Evolutionary conservation across 2,888 invertebrate genomes (phyloP).

Genomic region (Orchestes rusci): DNA sequence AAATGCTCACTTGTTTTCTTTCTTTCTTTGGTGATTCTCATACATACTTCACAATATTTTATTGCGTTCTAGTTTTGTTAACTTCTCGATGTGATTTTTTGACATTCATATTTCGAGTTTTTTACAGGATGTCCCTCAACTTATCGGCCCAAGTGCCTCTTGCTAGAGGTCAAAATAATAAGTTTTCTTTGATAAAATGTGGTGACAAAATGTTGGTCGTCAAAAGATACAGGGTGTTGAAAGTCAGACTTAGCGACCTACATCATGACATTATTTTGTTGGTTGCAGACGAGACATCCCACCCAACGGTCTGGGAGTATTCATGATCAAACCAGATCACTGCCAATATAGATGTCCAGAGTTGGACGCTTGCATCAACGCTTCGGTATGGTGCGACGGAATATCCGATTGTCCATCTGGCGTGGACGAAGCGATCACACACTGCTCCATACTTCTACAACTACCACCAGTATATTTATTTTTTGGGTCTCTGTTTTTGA

Average conservation of each 20-base stretch:
- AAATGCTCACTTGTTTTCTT: too few relatives aligned
- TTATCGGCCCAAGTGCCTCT: too few relatives aligned
- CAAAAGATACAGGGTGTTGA: too few relatives aligned
- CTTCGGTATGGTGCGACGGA: slow-evolving; percentile 76
- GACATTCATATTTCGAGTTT: too few relatives aligned
- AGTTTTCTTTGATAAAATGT: too few relatives aligned
- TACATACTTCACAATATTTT: too few relatives aligned
- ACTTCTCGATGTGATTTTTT: too few relatives aligned
- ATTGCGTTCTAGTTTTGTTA: too few relatives aligned
- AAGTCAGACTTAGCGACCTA: neutral
- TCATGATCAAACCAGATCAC: slow-evolving; percentile 54
- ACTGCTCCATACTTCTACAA: slow-evolving; percentile 71
- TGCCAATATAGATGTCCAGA: slow-evolving; percentile 72
- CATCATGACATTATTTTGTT: neutral
- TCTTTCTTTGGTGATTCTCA: too few relatives aligned
- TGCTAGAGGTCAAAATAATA: too few relatives aligned
- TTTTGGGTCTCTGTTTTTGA: slow-evolving; percentile 43
- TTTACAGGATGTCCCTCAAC: too few relatives aligned
- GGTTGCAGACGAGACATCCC: slow-evolving; percentile 47
- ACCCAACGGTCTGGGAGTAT: slow-evolving; percentile 52
- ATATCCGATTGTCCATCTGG: slow-evolving; percentile 71
- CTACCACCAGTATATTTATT: slow-evolving; percentile 67
- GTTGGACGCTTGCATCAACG: slow-evolving; percentile 72
- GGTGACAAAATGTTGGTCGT: too few relatives aligned
- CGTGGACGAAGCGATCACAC: slow-evolving; percentile 70